These are phyloP conservation scores for Antitype chi DNA, from an alignment of 2,888 invertebrate species.

Conservation along the genomic window DNA sequence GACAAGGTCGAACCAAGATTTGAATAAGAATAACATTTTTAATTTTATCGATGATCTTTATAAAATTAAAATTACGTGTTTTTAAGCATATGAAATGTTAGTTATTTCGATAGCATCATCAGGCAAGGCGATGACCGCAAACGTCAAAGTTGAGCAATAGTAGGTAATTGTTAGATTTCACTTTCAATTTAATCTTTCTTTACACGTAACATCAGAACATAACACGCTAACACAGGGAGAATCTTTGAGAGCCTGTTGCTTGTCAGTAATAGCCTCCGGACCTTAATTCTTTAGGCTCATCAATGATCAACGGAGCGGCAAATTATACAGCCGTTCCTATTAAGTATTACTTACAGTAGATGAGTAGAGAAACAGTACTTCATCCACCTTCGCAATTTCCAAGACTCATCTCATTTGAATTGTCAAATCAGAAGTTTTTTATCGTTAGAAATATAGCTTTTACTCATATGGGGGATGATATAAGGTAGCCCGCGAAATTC, in stretches of 20 bases:
- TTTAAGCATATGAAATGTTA: constrained; percentile 1
- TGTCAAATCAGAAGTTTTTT: not conserved
- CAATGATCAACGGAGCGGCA: constrained; percentile 41
- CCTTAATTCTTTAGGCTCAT: constrained; percentile 29
- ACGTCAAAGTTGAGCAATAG: constrained; percentile 35
- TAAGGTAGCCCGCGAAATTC: too few relatives aligned
- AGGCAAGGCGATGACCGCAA: constrained; percentile 18
- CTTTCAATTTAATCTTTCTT: constrained; percentile 47
- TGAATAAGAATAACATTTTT: constrained; percentile 69
- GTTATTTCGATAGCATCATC: constrained; percentile 21
- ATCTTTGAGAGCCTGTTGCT: constrained; percentile 46
- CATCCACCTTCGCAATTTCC: constrained; percentile 1
- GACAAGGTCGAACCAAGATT: constrained; percentile 77
- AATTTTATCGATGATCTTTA: constrained; percentile 59
- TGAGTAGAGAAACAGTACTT: constrained; percentile 10
- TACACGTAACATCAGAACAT: constrained; percentile 33
- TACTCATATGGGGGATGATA: not conserved
- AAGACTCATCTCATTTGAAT: constrained; percentile 19
- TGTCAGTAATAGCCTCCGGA: constrained; percentile 30
- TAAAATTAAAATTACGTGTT: constrained; percentile 17
- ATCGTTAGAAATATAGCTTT: not conserved
- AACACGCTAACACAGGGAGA: constrained; percentile 33
- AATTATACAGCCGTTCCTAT: constrained; percentile 45
- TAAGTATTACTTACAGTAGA: constrained; percentile 16
- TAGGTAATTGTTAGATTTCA: constrained; percentile 49